These are phyloP conservation scores for Melinaea menophilus DNA, from an alignment of 2,888 invertebrate species.

Conservation along the genomic window DNA sequence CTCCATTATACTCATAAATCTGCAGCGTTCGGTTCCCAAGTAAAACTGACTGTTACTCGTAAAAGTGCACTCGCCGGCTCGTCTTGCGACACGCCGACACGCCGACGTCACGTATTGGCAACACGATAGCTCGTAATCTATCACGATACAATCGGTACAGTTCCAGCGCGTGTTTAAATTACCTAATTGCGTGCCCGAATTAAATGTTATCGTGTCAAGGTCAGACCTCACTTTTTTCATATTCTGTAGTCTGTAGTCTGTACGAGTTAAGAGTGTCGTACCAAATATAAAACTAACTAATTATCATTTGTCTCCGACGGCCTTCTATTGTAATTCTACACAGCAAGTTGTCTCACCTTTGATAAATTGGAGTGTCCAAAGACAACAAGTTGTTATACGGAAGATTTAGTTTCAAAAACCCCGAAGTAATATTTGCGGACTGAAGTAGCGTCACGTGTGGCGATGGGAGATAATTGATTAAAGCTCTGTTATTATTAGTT, in stretches of 20 bases:
- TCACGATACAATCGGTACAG: constrained; percentile 54
- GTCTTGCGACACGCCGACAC: constrained; percentile 13
- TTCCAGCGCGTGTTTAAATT: constrained; percentile 48
- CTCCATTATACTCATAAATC: too few species aligned
- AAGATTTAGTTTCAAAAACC: too few species aligned
- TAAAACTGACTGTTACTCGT: background rate
- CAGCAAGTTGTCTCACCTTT: constrained; percentile 11
- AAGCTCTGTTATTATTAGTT: background rate
- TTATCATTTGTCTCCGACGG: constrained; percentile 38
- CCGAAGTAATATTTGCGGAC: too few species aligned
- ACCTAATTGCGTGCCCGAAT: constrained; percentile 65
- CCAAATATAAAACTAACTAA: constrained; percentile 47
- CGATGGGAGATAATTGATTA: too few species aligned
- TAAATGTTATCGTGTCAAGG: constrained; percentile 75
- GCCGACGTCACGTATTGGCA: constrained; percentile 27
- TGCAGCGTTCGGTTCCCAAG: too few species aligned
- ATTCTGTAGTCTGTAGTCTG: constrained; percentile 25
- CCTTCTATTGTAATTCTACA: constrained; percentile 35
- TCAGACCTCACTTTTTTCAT: constrained; percentile 41
- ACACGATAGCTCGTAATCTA: constrained; percentile 38
- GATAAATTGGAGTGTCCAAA: constrained; percentile 3
- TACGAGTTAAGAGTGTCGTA: constrained; percentile 47
- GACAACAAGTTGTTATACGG: too few species aligned
- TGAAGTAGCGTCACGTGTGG: too few species aligned
- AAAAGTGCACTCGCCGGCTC: background rate